Evolutionary conservation across 2,888 invertebrate species (phyloP), one percentile per base, ranked within the genome.

Genomic region (Choreutis nemorana): DNA sequence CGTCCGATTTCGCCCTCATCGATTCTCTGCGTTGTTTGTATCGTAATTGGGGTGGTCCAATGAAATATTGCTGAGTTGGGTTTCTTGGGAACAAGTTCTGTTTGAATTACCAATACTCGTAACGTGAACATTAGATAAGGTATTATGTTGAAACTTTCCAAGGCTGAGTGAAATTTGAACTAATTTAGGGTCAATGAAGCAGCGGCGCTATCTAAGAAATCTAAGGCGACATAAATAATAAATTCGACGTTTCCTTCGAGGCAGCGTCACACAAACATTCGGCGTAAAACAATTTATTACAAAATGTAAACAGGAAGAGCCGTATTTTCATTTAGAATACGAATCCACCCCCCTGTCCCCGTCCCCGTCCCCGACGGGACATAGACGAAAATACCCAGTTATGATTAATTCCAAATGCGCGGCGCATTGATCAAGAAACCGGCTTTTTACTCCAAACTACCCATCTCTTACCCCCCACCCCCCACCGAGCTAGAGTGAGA

Each of bases 381-480:
- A 75, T 75, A 77, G 73, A 77, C 75, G 72, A 78, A 77, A 78
- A 77, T 78, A 75, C 75, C 71, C 72, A 59, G 78, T 78, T 78
- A 78, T 78, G 78, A 78, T 77, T 78, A 78, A 78, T 77, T 73
- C 75, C 67, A 55, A 78, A 77, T 77, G 75, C 77, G 77, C 64
- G 60, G 61, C 70, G 73, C 78, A 78, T 78, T 78, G 78, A 78
- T 78, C 78, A 78, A 75, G 77, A 68, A 73, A 73, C 61, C 70
- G 66, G 75, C 72, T 75, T 77, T 77, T 77, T 77, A 75, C 77
- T 75, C 55, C 60, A 71, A 78, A 77, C 78, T 77, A 78, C 78
- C 75, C 73, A 71, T 64, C 67, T 61, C 66, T 56, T 53, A 40
- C 51, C 54, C 42, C 55, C 61, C 49, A 36, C 42, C 44, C 47